Evolutionary conservation across 2,113 vertebrate species (phyloP), one percentile per base, ranked within the genome.

Genomic region (Thomomys bottae): DNA sequence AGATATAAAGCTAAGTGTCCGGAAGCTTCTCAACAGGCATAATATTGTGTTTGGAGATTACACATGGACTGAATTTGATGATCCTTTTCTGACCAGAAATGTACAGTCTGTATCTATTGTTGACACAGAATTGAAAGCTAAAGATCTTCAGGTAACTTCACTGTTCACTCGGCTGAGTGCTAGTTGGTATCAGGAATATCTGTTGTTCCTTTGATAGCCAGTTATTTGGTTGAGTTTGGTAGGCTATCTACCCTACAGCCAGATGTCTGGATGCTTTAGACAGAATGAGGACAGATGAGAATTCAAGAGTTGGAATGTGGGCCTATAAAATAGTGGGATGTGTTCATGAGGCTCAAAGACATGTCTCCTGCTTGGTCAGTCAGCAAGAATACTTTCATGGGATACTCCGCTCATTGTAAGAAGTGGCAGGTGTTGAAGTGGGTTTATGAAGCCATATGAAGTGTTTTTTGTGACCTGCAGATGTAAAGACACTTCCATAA

Each of bases 1-100:
- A 94, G 99, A 99, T 10, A 97, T 99, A 84, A 98, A 73, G 89
- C 93, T 78, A 24, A 98, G 97, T 20, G 98, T 99, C 28, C 86
- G 98, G 66, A 98, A 98, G 92, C 97, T 99, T 17, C 97, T 99
- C 87, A 98, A 97, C 81, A 98, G 99, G 49, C 99, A 99, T 86
- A 98, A 97, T 34, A 95, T 99, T 0, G 96, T 99, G 8, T 99
- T 99, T 96, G 98, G 99, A 11, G 98, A 99, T 94, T 99, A 98
- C 97, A 98, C 97, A 15, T 99, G 99, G 99, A 98, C 96, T 0
- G 99, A 99, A 67, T 99, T 99, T 92, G 99, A 99, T 63, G 98
- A 99, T 0, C 78, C 97, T 59, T 99, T 99, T 96, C 98, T 99
- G 32, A 90, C 86, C 72, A 98, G 97, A 94, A 97, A 99, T 0